Percentiles rank a stretch among this genome's conserved stretches.
These are phyloP conservation scores for Cairina moschata DNA, from an alignment of 2,113 vertebrate species.

Conservation along the genomic window DNA sequence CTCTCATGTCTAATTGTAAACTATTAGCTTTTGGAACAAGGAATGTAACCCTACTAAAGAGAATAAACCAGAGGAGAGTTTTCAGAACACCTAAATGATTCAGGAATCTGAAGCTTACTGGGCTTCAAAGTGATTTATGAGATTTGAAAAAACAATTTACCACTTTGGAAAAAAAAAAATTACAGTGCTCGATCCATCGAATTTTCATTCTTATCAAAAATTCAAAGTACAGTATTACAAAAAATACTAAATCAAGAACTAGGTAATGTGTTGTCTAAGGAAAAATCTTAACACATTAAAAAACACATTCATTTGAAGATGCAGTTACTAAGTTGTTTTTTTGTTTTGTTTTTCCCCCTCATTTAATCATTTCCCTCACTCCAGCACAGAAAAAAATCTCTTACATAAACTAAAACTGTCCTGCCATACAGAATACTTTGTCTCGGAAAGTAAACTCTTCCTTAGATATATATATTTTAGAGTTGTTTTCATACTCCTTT, in stretches of 20 bases:
- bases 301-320: not conserved
- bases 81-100: constrained; percentile 3
- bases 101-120: not conserved
- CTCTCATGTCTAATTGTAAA: not conserved
- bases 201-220: constrained; percentile 1
- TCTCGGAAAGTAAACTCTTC: not conserved
- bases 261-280: not conserved
- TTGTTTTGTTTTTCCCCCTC: not conserved
- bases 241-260: not conserved
- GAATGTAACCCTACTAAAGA: not conserved
- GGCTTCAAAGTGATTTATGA: not conserved
- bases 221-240: not conserved
- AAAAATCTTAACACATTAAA: not conserved
- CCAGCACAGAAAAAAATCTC: not conserved
- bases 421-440: not conserved
- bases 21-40: not conserved
- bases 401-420: not conserved
- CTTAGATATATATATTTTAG: not conserved
- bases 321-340: not conserved
- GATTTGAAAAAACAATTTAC: not conserved
- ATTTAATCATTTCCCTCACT: not conserved
- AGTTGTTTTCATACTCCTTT: not conserved
- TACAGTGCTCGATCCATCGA: not conserved
- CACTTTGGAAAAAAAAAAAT: not conserved
- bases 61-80: not conserved